Evolutionary conservation across 2,888 invertebrate species (phyloP), one percentile per base, ranked within the genome.

Genomic region (Conops quadrifasciatus): DNA sequence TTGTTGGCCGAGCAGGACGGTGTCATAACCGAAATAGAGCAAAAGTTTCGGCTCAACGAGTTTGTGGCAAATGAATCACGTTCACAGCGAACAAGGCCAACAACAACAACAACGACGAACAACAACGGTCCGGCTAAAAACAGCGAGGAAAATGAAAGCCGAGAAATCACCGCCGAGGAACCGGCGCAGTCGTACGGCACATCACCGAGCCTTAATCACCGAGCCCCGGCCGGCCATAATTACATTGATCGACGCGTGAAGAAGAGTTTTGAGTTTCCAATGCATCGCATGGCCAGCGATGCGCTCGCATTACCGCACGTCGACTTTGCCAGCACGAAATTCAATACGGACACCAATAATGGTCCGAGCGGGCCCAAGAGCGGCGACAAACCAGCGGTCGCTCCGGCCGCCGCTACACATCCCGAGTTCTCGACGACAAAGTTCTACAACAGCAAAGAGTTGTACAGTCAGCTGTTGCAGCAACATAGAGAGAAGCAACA

Each of bases 341-440:
- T 85, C 69, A 86, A 82, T 68, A 80, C 82, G 3, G 83, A 85
- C 60, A 73, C 72, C 24, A 71, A 72, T 26, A 36, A n/a, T n/a
- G n/a, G n/a, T n/a, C n/a, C n/a, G n/a, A n/a, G n/a, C n/a, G n/a
- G 49, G 24, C 13, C n/a, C 43, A 19, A 15, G 9, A 1, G 49
- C 21, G 15, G 60, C 28, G 71, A 53, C 26, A 65, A 62, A 58
- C n/a, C n/a, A n/a, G 9, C 4, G 5, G n/a, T 59, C 28, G 45
- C 67, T 19, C 70, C 67, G 0, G 67, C 73, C 3, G 78, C 78
- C 59, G 71, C 79, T 11, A 36, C 36, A 9, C 83, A 85, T 76
- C 84, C 85, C 0, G 86, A 85, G 70, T 86, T 86, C 73, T 85
- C 86, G 2, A 86, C 86, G 19, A 86, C 86, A 15, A 86, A 86